phyloP scores from a whole-genome alignment of 2,113 vertebrate genomes.

The Oplegnathus fasciatus region DNA sequence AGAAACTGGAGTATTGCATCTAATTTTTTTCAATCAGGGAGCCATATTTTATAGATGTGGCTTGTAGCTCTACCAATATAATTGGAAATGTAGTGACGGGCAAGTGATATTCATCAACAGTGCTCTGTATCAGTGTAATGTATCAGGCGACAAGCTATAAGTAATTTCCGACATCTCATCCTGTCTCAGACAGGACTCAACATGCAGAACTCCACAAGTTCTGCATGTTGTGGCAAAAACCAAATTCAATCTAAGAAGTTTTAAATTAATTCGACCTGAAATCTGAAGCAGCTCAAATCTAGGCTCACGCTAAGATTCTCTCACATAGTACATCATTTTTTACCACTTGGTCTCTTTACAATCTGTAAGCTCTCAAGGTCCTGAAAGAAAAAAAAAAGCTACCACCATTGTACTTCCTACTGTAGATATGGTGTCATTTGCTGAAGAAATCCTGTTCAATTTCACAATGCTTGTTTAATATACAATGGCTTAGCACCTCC shows the following conservation, averaged over 20 bases:
- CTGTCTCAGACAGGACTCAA: not conserved
- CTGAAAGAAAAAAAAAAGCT: not conserved
- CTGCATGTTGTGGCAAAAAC: not conserved
- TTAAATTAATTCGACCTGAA: not conserved
- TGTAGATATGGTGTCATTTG: not conserved
- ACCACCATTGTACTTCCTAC: not conserved
- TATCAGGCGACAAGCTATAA: not conserved
- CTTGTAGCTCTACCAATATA: not conserved
- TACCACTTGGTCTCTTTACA: not conserved
- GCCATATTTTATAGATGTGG: not conserved
- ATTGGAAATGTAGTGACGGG: not conserved
- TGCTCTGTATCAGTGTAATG: no score
- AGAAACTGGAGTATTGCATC: not conserved
- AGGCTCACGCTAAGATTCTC: not conserved
- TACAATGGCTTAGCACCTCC: no score
- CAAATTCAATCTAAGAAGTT: not conserved
- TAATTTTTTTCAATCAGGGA: not conserved
- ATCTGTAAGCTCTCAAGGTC: not conserved
- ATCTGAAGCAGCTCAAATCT: not conserved
- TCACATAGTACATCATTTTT: not conserved
- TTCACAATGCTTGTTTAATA: no score
- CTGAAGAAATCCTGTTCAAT: not conserved
- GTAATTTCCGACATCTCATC: not conserved
- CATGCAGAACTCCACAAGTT: no score
- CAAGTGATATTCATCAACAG: not conserved